These are phyloP conservation scores for Nymphalis urticae DNA, from an alignment of 2,888 invertebrate species.

Conservation along the genomic window DNA sequence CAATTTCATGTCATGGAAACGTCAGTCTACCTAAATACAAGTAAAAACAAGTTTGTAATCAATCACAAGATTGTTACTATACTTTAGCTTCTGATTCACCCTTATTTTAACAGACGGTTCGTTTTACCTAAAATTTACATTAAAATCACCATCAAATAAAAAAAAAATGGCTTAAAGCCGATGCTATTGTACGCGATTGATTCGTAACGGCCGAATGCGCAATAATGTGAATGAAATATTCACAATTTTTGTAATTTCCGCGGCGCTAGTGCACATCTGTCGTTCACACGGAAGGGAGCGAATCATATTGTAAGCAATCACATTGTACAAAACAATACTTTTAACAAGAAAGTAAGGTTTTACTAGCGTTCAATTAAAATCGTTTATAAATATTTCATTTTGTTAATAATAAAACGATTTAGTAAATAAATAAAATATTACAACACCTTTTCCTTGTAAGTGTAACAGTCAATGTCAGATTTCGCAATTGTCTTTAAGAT, in stretches of 20 bases:
- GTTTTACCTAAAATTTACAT: slow-evolving; percentile 77
- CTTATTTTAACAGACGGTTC: slow-evolving; percentile 70
- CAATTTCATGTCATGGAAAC: slow-evolving; percentile 50
- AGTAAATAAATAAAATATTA: slow-evolving; percentile 16
- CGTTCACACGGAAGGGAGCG: slow-evolving; percentile 73
- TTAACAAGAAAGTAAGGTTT: slow-evolving; percentile 32
- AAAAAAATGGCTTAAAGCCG: slow-evolving; percentile 73
- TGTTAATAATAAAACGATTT: slow-evolving; percentile 9
- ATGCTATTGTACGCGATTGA: slow-evolving; percentile 77
- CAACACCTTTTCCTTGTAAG: slow-evolving; percentile 21
- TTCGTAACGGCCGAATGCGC: slow-evolving; percentile 80
- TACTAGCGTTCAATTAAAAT: slow-evolving; percentile 9
- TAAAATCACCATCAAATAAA: slow-evolving; percentile 73
- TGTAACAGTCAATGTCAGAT: slow-evolving; percentile 17
- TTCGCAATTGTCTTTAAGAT: slow-evolving; percentile 24
- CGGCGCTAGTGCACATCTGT: slow-evolving; percentile 73
- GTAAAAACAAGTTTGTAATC: slow-evolving; percentile 78
- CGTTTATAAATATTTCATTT: background rate
- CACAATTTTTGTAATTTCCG: slow-evolving; percentile 76
- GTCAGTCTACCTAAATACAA: slow-evolving; percentile 56
- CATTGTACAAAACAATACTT: slow-evolving; percentile 48
- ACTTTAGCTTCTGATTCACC: slow-evolving; percentile 65
- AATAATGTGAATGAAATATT: slow-evolving; percentile 79
- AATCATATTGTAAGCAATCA: slow-evolving; percentile 44
- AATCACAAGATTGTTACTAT: slow-evolving; percentile 77